Evolutionary conservation across 2,888 invertebrate genomes (phyloP).

Genomic region (Drosophila falleni): DNA sequence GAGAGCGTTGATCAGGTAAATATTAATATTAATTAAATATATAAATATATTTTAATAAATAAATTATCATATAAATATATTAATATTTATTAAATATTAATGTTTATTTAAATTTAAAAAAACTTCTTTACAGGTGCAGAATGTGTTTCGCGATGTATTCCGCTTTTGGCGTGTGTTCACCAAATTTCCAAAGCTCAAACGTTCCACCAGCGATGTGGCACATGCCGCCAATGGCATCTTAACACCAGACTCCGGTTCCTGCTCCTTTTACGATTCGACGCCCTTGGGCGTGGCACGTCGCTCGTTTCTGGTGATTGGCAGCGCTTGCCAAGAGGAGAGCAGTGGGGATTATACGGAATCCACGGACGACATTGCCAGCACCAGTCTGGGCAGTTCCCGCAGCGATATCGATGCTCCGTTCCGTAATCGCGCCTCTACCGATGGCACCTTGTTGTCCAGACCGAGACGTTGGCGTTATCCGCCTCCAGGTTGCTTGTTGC

Average conservation of each 20-base stretch:
- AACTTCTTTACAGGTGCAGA: slow-evolving; percentile 87
- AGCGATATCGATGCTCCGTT: slow-evolving; percentile 87
- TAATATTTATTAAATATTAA: neutral
- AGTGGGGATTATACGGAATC: slow-evolving; percentile 88
- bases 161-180: slow-evolving; percentile 91
- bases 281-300: slow-evolving; percentile 77
- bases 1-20: slow-evolving; percentile 92
- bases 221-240: slow-evolving; percentile 86
- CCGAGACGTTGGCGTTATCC: slow-evolving; percentile 87
- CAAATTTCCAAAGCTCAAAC: slow-evolving; percentile 89
- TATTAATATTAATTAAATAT: neutral
- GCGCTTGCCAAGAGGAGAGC: slow-evolving; percentile 88
- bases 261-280: slow-evolving; percentile 85
- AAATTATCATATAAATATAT: too few relatives aligned
- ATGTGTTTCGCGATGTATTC: slow-evolving; percentile 91
- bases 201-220: slow-evolving; percentile 87
- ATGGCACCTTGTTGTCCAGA: slow-evolving; percentile 88
- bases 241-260: slow-evolving; percentile 86
- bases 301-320: slow-evolving; percentile 86
- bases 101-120: neutral
- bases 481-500: slow-evolving; percentile 85
- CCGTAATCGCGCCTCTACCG: slow-evolving; percentile 91
- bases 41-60: too few relatives aligned
- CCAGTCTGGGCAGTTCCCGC: slow-evolving; percentile 85
- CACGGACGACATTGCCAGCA: slow-evolving; percentile 86